Base-by-base conservation (phyloP, 1,140 invertebrate species). In the Drosophila tristis region DNA sequence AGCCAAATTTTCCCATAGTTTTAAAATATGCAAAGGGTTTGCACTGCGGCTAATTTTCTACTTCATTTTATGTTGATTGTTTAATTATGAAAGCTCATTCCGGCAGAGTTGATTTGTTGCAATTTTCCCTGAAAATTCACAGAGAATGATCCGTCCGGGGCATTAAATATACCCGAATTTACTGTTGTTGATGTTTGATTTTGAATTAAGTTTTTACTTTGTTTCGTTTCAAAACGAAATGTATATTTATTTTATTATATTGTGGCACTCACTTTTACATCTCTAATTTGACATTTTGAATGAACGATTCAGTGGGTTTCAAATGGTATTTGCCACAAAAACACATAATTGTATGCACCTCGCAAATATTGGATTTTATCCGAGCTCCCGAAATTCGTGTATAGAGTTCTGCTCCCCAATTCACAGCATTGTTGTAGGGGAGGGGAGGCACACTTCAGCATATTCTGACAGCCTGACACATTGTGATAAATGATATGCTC, bases 401-500 rank as follows among this genome's bases (percentile, higher is more conserved):
- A 67, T 54, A 9, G 25, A 65, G 20, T 11, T 42, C 2, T 16
- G 20, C 45, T 26, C 49, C 11, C 11, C 47, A 25, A 11, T 5
- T 25, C 9, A 31, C 25, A 42, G 48, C 31, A 65, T 35, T 2
- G 6, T 23, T 23, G 23, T 0, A 23, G 26, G n/a, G 23, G 23
- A 23, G 26, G n/a, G 2, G 2, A 15, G 16, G 16, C 16, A 16
- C 16, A 16, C 16, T 16, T 16, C 16, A 16, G 16, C 16, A 15
- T 31, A 39, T 35, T 53, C 15, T 23, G 70, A 74, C 70, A 74
- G 60, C 60, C 74, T 74, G 70, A 74, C 72, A 74, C 58, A 74
- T 74, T 74, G 53, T 74, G 70, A 74, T 74, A 74, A 74, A 74
- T 74, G 47, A 53, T 74, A 44, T 63, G 20, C 6, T 53, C 11